A percentile compares a stretch with the other conserved stretches of the same genome.
These are phyloP conservation scores for Drosophila macrospina DNA, from an alignment of 2,888 invertebrate genomes.

Conservation along the genomic window DNA sequence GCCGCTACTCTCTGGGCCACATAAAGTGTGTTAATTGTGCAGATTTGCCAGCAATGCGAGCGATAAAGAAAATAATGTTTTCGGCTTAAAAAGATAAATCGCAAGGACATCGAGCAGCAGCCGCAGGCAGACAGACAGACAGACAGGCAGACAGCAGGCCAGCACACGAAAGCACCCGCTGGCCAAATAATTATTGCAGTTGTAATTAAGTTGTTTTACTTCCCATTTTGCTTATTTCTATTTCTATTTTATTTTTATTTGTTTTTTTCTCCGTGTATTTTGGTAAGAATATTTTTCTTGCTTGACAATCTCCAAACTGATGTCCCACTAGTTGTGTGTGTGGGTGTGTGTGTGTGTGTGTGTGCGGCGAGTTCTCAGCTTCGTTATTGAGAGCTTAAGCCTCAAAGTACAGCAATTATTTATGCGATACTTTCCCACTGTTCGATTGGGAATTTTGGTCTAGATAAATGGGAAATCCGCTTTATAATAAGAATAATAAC, in stretches of 20 bases:
- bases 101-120: conserved; percentile 55
- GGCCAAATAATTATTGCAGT: conserved; percentile 61
- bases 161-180: conserved; percentile 9
- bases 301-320: conserved; percentile 8
- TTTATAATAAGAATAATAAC: conserved; percentile 1
- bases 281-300: conserved; percentile 2
- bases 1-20: conserved; percentile 36
- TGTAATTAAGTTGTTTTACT: conserved; percentile 59
- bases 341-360: background rate
- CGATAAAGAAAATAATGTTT: conserved; percentile 74
- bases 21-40: conserved; percentile 79
- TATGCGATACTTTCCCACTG: conserved; percentile 22
- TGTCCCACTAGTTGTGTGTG: background rate
- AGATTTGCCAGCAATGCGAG: conserved; percentile 67
- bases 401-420: conserved; percentile 42
- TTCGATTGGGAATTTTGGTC: conserved; percentile 7
- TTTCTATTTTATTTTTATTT: too few species aligned
- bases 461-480: conserved; percentile 32
- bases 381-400: conserved; percentile 42
- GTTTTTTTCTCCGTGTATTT: background rate
- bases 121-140: conserved; percentile 48
- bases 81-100: conserved; percentile 79
- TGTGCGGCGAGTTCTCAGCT: conserved; percentile 7
- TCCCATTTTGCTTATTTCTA: background rate
- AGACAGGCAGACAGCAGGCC: conserved; percentile 23